Evolutionary conservation across 2,888 invertebrate genomes (phyloP).

Genomic region (Pseudococcus jackbeardsleyi): DNA sequence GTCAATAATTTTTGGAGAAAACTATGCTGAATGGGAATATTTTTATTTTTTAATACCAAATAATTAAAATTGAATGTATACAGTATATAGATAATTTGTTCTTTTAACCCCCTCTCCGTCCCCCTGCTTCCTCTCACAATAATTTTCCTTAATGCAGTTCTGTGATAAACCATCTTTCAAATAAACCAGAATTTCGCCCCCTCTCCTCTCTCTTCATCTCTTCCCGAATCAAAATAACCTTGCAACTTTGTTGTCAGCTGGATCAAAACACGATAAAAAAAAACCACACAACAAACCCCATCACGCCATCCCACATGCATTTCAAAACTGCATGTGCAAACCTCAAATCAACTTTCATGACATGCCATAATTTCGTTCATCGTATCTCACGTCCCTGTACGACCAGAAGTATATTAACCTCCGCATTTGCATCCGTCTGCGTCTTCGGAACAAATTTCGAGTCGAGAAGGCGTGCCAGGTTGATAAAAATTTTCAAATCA

Average conservation of each 20-base stretch:
- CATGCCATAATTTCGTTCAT: background rate
- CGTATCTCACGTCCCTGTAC: background rate
- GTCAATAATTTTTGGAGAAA: no score
- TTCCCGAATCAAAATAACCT: background rate
- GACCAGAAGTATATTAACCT: constrained; percentile 9
- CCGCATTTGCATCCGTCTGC: background rate
- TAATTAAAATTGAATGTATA: no score
- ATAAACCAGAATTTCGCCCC: background rate
- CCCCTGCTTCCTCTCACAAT: no score
- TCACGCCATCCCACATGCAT: background rate
- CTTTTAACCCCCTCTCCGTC: no score
- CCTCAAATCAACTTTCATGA: background rate
- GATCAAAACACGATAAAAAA: background rate
- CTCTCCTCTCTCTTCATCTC: background rate
- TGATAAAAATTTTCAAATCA: constrained; percentile 39
- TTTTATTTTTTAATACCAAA: no score
- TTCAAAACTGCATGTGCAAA: background rate
- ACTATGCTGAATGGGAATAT: no score
- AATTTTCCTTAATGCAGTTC: no score
- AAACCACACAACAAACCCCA: background rate
- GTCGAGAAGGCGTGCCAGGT: background rate
- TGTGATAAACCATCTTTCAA: no score
- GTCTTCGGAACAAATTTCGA: background rate
- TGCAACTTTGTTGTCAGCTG: background rate
- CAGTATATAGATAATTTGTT: no score